These are phyloP conservation scores for Hydropotes inermis DNA, from an alignment of 2,113 vertebrate species.

Conservation along the genomic window DNA sequence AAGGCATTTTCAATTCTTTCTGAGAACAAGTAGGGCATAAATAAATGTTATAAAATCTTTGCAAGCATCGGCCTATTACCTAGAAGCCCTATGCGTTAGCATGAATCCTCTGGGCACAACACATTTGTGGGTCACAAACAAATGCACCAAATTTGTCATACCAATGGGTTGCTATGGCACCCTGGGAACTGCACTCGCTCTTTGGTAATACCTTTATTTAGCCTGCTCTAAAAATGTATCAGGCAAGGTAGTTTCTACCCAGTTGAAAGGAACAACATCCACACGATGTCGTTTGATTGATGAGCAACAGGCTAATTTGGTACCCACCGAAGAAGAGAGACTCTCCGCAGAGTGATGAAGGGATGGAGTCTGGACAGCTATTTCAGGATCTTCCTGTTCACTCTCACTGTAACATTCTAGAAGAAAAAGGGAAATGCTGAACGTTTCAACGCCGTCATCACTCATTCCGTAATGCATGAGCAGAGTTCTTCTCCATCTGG, in stretches of 20 bases:
- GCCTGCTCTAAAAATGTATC: background rate
- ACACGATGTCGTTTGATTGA: background rate
- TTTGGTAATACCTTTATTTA: background rate
- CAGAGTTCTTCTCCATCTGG: conserved; percentile 10
- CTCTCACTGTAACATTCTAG: conserved; percentile 97
- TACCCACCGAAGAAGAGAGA: conserved; percentile 72
- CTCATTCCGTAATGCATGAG: background rate
- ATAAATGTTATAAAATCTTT: background rate
- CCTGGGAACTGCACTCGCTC: background rate
- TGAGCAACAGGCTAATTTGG: background rate
- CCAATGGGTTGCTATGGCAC: background rate
- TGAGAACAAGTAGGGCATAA: background rate
- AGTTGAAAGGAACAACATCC: background rate
- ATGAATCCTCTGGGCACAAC: background rate
- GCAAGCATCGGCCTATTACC: background rate
- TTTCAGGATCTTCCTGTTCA: conserved; percentile 93
- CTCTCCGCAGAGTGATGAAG: conserved; percentile 83
- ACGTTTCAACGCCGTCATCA: background rate
- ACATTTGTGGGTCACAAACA: background rate
- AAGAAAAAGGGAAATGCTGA: conserved; percentile 44
- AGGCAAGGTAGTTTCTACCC: background rate
- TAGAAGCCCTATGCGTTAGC: background rate
- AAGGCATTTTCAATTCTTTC: background rate
- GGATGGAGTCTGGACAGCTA: conserved; percentile 83
- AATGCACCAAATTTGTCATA: background rate